phyloP scores from a whole-genome alignment of 2,888 invertebrate species.

The Antheraea yamamai region DNA sequence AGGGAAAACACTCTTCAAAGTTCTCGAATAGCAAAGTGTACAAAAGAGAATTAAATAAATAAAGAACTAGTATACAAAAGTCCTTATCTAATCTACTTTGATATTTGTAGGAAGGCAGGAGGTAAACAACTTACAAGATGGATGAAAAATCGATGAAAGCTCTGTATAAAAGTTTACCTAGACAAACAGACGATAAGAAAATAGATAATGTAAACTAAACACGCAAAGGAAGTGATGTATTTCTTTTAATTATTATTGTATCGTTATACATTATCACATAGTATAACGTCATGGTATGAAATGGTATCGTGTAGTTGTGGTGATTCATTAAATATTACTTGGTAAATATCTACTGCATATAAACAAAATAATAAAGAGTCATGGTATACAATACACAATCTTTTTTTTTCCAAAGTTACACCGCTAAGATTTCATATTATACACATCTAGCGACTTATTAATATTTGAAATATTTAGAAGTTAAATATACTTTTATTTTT shows the following conservation, averaged over 20 bases:
- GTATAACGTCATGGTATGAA: no score
- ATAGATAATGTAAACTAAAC: constrained; percentile 3
- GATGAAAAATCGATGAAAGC: constrained; percentile 13
- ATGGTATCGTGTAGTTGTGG: background rate
- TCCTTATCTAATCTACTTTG: background rate
- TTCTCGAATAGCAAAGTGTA: no score
- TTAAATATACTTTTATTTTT: no score
- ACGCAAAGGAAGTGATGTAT: background rate
- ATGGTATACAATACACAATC: background rate
- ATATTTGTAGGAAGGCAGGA: background rate
- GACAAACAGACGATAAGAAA: constrained; percentile 7
- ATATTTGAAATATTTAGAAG: no score
- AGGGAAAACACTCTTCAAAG: no score
- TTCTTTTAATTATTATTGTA: background rate
- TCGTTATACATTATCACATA: background rate
- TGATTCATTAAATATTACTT: background rate
- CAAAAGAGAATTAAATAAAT: background rate
- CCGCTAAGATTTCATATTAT: no score
- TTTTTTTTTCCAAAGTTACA: background rate
- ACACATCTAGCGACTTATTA: no score
- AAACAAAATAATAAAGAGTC: background rate
- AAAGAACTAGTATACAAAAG: background rate
- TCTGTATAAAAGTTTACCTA: background rate
- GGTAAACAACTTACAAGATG: constrained; percentile 8
- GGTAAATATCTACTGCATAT: background rate